Base-by-base conservation (phyloP, 2,888 invertebrate genomes). In the Augiades crinisus region DNA sequence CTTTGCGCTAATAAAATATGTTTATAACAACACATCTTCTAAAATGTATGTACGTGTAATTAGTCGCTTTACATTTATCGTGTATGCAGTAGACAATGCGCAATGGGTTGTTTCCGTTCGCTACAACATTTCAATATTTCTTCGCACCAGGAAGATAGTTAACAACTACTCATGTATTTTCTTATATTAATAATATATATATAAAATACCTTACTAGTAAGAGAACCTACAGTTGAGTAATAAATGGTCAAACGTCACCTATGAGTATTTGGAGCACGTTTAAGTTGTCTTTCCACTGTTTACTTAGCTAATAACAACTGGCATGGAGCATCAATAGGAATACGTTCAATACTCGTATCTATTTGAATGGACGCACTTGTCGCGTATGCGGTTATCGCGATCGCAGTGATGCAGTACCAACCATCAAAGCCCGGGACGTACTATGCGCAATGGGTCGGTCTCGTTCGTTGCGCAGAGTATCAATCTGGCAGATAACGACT, bases 321-420 rank as follows among this genome's bases (percentile, higher is more conserved):
- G n/a, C 3, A 27, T 10, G 10, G 10, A 27, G 27, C 10, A 30
- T 30, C 12, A 12, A 30, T 12, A 27, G 1, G 27, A 10, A 6
- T 30, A 12, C 30, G 12, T 30, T 10, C 12, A 12, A 12, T 30
- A 30, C n/a, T n/a, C n/a, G n/a, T n/a, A 47, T 49, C 24, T 61
- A 67, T 67, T 74, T 81, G 79, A 81, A 81, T 83, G 81, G 65
- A 69, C 76, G 78, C 80, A 79, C 78, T 79, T 78, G 81, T 71
- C 74, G 68, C 66, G 56, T 66, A 64, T 61, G 67, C 65, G 62
- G 60, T 75, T 75, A 74, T 70, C 70, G 63, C 59, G 55, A 43
- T 43, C 30, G 33, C 51, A 30, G 31, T 51, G 49, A 53, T 44
- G 40, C 58, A 50, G 47, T 45, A 47, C 41, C 46, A 44, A 47